Evolutionary conservation across 2,888 invertebrate species (phyloP).

Genomic region (Trilocha varians): DNA sequence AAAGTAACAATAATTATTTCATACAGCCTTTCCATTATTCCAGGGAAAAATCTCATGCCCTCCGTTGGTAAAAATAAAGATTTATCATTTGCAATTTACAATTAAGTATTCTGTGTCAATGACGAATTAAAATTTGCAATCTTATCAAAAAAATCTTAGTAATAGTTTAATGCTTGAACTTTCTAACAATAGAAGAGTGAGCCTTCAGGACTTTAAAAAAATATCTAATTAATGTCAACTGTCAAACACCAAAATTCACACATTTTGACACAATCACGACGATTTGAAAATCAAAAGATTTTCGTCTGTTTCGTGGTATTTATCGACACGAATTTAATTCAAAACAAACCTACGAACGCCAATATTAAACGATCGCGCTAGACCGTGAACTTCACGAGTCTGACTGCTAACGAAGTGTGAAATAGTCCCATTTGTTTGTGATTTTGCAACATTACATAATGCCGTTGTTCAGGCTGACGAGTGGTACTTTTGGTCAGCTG

Average conservation of each 20-base stretch:
- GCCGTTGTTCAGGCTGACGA: conserved; percentile 59
- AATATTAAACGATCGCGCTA: conserved; percentile 8
- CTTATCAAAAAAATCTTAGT: too few relatives aligned
- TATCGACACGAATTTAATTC: conserved; percentile 19
- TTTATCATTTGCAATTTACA: too few relatives aligned
- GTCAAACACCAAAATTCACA: conserved; percentile 9
- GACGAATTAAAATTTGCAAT: too few relatives aligned
- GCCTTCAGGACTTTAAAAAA: too few relatives aligned
- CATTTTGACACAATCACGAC: conserved; percentile 14
- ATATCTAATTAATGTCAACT: not conserved
- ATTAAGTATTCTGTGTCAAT: too few relatives aligned
- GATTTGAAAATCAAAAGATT: conserved; percentile 11
- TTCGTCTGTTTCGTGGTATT: conserved; percentile 21
- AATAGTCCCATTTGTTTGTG: conserved; percentile 21
- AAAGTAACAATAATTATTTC: too few relatives aligned
- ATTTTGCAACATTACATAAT: conserved; percentile 69
- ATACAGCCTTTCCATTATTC: too few relatives aligned
- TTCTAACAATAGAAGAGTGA: too few relatives aligned
- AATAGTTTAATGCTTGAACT: too few relatives aligned
- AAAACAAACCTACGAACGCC: conserved; percentile 15
- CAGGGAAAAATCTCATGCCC: too few relatives aligned
- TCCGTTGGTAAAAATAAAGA: too few relatives aligned
- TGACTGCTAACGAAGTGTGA: conserved; percentile 8
- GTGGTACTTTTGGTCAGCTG: conserved; percentile 63
- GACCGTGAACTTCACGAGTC: conserved; percentile 6